Evolutionary conservation across 2,113 vertebrate species (phyloP).

Genomic region (Tangachromis dhanisi): DNA sequence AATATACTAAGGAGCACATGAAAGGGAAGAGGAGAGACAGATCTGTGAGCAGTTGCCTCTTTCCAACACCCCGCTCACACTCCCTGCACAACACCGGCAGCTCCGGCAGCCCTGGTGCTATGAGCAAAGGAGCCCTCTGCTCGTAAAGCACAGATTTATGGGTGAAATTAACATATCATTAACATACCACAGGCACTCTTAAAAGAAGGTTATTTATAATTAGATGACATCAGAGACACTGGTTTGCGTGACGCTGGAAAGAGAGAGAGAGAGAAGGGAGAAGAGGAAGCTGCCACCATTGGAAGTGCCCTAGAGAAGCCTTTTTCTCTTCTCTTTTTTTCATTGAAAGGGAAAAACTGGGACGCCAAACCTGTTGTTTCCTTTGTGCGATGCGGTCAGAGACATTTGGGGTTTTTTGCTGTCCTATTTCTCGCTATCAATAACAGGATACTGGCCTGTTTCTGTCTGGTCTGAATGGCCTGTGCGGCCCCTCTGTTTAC

Average conservation of each 20-base stretch:
- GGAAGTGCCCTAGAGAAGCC: constrained; percentile 40
- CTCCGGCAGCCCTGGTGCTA: constrained; percentile 5
- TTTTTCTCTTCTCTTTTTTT: background rate
- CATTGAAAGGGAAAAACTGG: constrained; percentile 45
- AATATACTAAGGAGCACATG: constrained; percentile 2
- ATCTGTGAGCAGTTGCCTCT: background rate
- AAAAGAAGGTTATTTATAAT: constrained; percentile 73
- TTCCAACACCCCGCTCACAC: background rate
- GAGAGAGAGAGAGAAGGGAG: background rate
- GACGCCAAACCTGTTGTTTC: constrained; percentile 56
- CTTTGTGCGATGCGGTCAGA: constrained; percentile 19
- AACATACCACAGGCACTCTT: constrained; percentile 65
- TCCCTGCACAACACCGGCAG: constrained; percentile 16
- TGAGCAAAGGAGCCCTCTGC: constrained; percentile 37
- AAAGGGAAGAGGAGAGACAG: constrained; percentile 11
- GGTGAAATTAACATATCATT: constrained; percentile 69
- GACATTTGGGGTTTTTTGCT: constrained; percentile 33
- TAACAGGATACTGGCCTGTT: constrained; percentile 38
- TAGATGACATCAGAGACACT: constrained; percentile 65
- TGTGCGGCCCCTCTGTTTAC: constrained; percentile 13
- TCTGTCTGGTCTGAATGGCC: constrained; percentile 30
- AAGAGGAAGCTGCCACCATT: constrained; percentile 12
- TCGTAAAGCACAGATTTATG: constrained; percentile 65
- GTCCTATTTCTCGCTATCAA: constrained; percentile 52
- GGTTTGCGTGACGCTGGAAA: background rate